phyloP scores from a whole-genome alignment of 2,113 vertebrate genomes.

The Cervus canadensis region DNA sequence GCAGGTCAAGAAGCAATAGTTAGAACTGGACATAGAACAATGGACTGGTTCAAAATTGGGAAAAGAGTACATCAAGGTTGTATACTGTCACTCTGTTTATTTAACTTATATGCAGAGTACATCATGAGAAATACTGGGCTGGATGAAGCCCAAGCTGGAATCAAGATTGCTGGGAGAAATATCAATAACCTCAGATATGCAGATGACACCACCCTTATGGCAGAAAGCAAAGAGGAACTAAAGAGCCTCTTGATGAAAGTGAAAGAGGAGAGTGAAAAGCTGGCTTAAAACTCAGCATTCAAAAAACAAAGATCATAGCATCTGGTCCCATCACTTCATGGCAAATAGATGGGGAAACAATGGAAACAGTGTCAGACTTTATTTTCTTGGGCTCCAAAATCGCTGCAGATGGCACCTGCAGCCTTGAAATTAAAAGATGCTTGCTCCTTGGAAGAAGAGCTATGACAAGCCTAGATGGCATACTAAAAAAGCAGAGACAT shows the following conservation, averaged over 20 bases:
- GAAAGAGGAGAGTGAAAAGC: not conserved
- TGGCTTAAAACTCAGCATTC: not conserved
- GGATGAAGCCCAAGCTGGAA: not conserved
- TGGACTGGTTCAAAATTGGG: not conserved
- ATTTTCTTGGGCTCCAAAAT: not conserved
- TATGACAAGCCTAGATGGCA: not conserved
- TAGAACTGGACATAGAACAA: not conserved
- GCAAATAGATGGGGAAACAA: not conserved
- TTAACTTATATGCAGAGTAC: not conserved
- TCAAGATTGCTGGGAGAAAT: not conserved
- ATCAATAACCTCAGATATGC: not conserved
- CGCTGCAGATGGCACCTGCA: not conserved
- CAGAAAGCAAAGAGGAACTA: not conserved
- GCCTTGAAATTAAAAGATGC: not conserved
- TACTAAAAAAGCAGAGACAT: not conserved
- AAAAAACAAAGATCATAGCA: not conserved
- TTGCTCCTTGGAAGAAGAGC: not conserved
- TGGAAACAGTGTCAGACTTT: not conserved
- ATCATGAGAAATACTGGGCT: not conserved
- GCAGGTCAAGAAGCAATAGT: not conserved
- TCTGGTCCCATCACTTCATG: not conserved
- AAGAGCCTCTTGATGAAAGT: not conserved
- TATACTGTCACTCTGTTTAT: not conserved
- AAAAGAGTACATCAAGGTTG: not conserved
- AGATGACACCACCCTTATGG: not conserved